A percentile compares a stretch with the other conserved stretches of the same genome.
phyloP scores from a whole-genome alignment of 2,797 vertebrate genomes.

The Pogoniulus pusillus region DNA sequence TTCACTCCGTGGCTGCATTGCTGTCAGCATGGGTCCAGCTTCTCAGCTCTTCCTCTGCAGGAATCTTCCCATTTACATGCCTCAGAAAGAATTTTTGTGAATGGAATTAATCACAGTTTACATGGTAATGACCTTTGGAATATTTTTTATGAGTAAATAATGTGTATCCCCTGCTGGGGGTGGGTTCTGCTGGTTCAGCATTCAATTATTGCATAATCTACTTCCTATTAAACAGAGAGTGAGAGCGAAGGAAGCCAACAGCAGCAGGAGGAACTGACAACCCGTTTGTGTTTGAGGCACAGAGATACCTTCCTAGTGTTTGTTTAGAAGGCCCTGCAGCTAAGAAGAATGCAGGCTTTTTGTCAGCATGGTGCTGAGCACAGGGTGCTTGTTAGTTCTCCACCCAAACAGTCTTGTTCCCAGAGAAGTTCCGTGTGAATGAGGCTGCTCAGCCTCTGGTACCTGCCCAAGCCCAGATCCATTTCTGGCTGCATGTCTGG shows the following conservation, averaged over 20 bases:
- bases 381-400: background rate
- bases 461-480: background rate
- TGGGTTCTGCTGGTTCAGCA: constrained; percentile 3
- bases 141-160: constrained; percentile 76
- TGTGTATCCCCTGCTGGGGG: constrained; percentile 59
- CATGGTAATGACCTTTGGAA: constrained; percentile 71
- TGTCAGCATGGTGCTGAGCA: background rate
- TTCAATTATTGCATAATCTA: constrained; percentile 42
- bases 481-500: fast-evolving
- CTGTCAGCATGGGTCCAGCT: background rate
- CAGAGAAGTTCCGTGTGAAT: background rate
- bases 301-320: background rate
- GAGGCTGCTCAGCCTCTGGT: background rate
- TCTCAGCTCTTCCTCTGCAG: constrained; percentile 48
- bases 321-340: background rate
- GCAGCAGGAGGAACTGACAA: background rate
- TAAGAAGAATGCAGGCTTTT: background rate
- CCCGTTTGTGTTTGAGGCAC: background rate
- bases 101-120: constrained; percentile 78
- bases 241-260: background rate
- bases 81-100: constrained; percentile 54
- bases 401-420: background rate
- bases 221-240: constrained; percentile 33
- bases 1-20: background rate
- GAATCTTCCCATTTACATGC: constrained; percentile 53